Base-by-base conservation (phyloP, 2,888 invertebrate species). In the Drosophila ezoana region DNA sequence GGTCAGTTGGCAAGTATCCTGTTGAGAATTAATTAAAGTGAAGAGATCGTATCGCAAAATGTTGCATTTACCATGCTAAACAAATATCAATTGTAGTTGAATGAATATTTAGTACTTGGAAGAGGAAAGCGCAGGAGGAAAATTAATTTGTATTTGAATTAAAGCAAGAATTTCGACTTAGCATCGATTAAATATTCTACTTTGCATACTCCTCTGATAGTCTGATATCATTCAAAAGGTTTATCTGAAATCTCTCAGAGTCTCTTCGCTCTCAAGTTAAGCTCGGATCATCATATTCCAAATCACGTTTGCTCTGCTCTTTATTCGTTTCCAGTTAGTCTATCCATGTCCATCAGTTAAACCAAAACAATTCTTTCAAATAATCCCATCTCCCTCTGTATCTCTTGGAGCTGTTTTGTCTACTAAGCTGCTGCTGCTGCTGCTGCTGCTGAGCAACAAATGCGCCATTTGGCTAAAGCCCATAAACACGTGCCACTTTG, bases 401-500 rank as follows among this genome's bases (percentile, higher is more conserved):
- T 23, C 62, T 47, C 51, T 61, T 28, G 47, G 45, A 72, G 56
- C 66, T 53, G 41, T 47, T 57, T 57, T 53, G 35, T 48, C 68
- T 70, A 56, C 76, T 75, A 72, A 76, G 59, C 75, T 63, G 69
- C 70, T 65, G 61, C 49, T 76, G 32, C 23, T 23, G 23, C 23
- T 23, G 53, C 73, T 65, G 59, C 72, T 68, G 61, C 49, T 68
- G 32, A 49, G 61, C 67, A 72, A 63, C 76, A 77, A 77, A 77
- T 79, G 77, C 68, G 64, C 60, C 65, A 72, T 75, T 76, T 58
- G 63, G 62, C 61, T 59, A 53, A 63, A 71, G 73, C 71, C 79
- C 77, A 84, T 87, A 84, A 87, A 87, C 83, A 83, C 83, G 83
- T 83, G 79, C 77, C 87, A 83, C 84, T 81, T 72, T 76, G 57